phyloP scores from a whole-genome alignment of 2,797 vertebrate species.

The Apogon hyalosoma region DNA sequence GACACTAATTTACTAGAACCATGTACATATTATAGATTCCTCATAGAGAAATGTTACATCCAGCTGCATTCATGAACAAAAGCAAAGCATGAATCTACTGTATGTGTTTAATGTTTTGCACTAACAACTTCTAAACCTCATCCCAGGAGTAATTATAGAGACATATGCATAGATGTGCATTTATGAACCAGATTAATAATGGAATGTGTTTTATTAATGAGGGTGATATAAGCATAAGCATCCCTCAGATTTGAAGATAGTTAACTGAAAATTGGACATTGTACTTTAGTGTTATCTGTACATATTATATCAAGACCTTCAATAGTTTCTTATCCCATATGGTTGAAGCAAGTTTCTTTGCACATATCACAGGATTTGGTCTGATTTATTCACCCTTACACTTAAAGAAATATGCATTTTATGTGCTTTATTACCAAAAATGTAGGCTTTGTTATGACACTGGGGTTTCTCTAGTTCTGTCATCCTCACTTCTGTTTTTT shows the following conservation, averaged over 20 bases:
- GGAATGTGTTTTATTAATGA: slow-evolving; percentile 7
- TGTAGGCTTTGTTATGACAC: no score
- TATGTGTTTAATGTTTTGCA: background rate
- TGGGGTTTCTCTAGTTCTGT: no score
- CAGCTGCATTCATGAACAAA: slow-evolving; percentile 18
- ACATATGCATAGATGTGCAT: background rate
- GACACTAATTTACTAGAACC: background rate
- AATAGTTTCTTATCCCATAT: no score
- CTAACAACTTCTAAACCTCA: background rate
- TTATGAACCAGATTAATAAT: background rate
- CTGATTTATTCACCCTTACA: no score
- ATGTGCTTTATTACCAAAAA: no score
- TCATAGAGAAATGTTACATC: slow-evolving; percentile 8
- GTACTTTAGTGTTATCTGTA: no score
- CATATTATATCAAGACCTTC: no score
- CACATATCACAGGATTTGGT: no score
- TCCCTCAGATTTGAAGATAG: background rate
- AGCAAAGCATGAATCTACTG: background rate
- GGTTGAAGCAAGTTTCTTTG: no score
- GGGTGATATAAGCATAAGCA: background rate
- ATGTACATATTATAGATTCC: slow-evolving; percentile 3
- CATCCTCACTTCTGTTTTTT: no score
- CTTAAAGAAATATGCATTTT: no score
- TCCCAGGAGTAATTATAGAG: background rate
- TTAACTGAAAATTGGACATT: background rate